Percentiles rank a stretch among this genome's conserved stretches.
Conservation (phyloP, 2,113 vertebrate genomes). For the Semnopithecus entellus region DNA sequence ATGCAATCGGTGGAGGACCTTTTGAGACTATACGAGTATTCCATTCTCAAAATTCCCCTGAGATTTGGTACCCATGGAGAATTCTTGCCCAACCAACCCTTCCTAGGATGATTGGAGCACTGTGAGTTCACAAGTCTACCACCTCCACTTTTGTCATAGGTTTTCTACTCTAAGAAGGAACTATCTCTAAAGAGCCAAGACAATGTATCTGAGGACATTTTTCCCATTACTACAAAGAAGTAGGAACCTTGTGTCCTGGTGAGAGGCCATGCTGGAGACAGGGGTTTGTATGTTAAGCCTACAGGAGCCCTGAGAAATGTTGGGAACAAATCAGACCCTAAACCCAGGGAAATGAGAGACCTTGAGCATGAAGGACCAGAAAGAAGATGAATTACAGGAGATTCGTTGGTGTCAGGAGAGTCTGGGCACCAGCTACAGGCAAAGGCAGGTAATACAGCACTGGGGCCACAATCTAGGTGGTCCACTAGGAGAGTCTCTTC, state of each 20-base stretch:
- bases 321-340: not conserved
- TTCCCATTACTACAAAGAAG: not conserved
- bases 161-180: not conserved
- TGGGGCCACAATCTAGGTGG: too few species aligned
- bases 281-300: fast-evolving
- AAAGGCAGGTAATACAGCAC: fast-evolving
- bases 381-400: too few species aligned
- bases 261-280: not conserved
- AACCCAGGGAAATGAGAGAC: fast-evolving
- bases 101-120: fast-evolving
- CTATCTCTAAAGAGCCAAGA: not conserved
- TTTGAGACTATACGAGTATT: fast-evolving
- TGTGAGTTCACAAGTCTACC: fast-evolving
- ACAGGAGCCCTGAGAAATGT: not conserved
- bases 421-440: fast-evolving
- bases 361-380: fast-evolving
- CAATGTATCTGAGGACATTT: not conserved
- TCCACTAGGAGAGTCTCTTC: not conserved
- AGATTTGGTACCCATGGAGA: fast-evolving
- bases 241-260: too few species aligned
- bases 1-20: not conserved
- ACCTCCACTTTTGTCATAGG: fast-evolving
- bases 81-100: fast-evolving
- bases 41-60: not conserved
- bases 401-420: fast-evolving